Conservation (phyloP, 1,140 invertebrate genomes). For the Heliconius congener region DNA sequence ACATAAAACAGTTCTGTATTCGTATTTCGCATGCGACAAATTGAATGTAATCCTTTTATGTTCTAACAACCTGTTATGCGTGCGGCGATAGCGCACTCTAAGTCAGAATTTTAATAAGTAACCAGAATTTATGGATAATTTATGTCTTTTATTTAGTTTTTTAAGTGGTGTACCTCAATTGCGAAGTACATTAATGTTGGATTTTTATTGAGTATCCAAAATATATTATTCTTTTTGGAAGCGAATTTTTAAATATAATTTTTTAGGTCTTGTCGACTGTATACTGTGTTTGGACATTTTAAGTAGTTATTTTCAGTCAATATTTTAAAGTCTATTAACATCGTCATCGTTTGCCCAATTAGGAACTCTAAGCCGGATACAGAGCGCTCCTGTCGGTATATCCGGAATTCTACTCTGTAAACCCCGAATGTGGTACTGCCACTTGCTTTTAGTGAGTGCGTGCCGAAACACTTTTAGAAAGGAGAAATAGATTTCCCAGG, state of each 20-base stretch:
- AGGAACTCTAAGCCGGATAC: background rate
- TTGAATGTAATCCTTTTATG: constrained; percentile 27
- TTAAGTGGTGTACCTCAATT: constrained; percentile 9
- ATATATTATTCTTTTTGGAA: constrained; percentile 10
- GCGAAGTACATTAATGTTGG: background rate
- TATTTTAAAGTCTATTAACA: background rate
- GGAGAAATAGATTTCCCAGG: too few species aligned
- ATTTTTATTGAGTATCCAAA: background rate
- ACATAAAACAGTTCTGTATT: constrained; percentile 25
- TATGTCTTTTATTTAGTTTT: background rate
- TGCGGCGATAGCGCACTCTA: background rate
- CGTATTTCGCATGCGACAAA: constrained; percentile 24
- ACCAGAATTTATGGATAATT: background rate
- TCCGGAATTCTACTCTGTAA: background rate
- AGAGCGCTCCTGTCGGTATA: background rate
- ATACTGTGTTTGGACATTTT: too few species aligned
- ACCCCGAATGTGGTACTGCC: background rate
- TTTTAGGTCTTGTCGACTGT: too few species aligned
- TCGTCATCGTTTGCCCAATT: background rate
- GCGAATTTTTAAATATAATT: background rate
- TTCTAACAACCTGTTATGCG: constrained; percentile 20
- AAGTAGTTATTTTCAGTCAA: background rate
- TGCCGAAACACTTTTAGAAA: too few species aligned
- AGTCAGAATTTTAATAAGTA: constrained; percentile 20
- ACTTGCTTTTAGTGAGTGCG: too few species aligned